A percentile compares a stretch with the other conserved stretches of the same genome.
phyloP scores from a whole-genome alignment of 2,113 vertebrate genomes.

The Phaetusa simplex region DNA sequence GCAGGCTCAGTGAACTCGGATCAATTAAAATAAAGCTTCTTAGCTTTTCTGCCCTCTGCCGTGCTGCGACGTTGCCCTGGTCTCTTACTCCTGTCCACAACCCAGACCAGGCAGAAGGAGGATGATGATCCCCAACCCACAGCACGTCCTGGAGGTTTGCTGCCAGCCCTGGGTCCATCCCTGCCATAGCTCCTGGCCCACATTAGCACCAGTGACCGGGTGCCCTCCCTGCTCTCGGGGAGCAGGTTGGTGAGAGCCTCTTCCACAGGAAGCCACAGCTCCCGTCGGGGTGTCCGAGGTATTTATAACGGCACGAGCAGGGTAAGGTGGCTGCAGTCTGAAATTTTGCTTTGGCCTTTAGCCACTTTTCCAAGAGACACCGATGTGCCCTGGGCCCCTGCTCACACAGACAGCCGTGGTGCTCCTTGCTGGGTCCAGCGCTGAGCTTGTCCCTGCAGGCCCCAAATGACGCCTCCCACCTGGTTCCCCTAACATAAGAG shows the following conservation, averaged over 20 bases:
- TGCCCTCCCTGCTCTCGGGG: background rate
- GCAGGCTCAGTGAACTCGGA: slow-evolving; percentile 28
- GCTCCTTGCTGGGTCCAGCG: background rate
- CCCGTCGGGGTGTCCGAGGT: accelerated
- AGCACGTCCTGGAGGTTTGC: background rate
- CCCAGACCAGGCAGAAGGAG: background rate
- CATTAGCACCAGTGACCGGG: accelerated
- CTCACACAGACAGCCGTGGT: background rate
- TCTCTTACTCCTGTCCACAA: background rate
- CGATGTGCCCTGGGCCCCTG: accelerated
- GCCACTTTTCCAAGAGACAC: background rate
- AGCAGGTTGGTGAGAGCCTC: background rate
- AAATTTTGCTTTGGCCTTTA: background rate
- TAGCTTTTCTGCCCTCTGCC: background rate
- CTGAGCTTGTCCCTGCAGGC: background rate
- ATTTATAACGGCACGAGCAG: background rate
- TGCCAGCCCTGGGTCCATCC: background rate
- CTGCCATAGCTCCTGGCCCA: background rate
- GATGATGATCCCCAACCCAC: accelerated
- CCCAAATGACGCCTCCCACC: background rate
- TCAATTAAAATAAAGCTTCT: slow-evolving; percentile 59
- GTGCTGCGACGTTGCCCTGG: accelerated
- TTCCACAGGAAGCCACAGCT: background rate
- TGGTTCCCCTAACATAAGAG: background rate
- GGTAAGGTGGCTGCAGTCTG: background rate